Conservation (phyloP, 2,888 invertebrate genomes). For the Eristalis pertinax region DNA sequence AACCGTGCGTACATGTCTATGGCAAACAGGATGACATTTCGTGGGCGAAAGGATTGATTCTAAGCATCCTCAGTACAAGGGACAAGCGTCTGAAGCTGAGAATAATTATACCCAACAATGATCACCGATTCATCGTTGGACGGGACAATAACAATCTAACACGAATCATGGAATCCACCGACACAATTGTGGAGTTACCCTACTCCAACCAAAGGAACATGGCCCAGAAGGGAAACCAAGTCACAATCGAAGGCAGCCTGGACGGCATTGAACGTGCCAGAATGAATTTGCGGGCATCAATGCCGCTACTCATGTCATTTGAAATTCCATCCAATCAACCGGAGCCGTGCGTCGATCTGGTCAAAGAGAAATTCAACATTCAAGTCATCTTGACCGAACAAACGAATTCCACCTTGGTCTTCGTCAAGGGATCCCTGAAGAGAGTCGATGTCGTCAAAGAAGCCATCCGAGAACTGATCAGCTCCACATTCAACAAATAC, state of each 20-base stretch:
- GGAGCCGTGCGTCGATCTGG: slow-evolving; percentile 90
- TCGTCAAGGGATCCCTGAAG: slow-evolving; percentile 95
- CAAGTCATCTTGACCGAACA: slow-evolving; percentile 93
- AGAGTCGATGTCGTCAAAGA: slow-evolving; percentile 94
- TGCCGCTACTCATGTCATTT: slow-evolving; percentile 95
- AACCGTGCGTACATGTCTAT: slow-evolving; percentile 95
- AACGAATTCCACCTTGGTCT: slow-evolving; percentile 90
- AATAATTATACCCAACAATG: slow-evolving; percentile 98
- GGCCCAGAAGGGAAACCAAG: slow-evolving; percentile 98
- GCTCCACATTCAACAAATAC: slow-evolving; percentile 89
- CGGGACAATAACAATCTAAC: slow-evolving; percentile 86
- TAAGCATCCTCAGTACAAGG: slow-evolving; percentile 93
- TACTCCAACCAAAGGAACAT: slow-evolving; percentile 97
- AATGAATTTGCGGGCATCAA: slow-evolving; percentile 91
- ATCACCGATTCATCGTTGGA: slow-evolving; percentile 99
- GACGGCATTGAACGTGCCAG: slow-evolving; percentile 94
- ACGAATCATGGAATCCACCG: slow-evolving; percentile 95
- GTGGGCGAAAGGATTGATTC: slow-evolving; percentile 91
- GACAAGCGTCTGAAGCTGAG: slow-evolving; percentile 98
- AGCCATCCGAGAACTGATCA: slow-evolving; percentile 91
- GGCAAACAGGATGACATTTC: slow-evolving; percentile 90
- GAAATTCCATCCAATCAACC: slow-evolving; percentile 92
- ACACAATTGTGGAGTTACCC: slow-evolving; percentile 99
- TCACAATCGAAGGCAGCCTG: slow-evolving; percentile 96
- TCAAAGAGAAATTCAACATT: slow-evolving; percentile 93